Conservation (phyloP, 2,888 invertebrate genomes). For the Lamproptera curius region DNA sequence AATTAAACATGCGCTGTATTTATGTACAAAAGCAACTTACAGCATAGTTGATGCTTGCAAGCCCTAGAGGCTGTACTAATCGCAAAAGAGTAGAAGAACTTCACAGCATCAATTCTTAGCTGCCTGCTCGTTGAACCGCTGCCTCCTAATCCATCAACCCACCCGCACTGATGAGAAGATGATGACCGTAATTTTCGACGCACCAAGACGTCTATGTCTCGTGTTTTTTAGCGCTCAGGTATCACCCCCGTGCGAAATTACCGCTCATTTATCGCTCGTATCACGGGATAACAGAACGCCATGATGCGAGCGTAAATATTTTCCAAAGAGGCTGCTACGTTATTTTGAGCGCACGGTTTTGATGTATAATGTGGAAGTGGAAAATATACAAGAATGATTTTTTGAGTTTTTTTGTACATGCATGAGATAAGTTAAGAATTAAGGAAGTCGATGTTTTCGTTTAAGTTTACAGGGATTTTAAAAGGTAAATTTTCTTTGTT, state of each 20-base stretch:
- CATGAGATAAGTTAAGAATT: too few relatives aligned
- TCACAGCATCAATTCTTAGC: not conserved
- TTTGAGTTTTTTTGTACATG: too few relatives aligned
- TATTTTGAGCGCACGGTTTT: too few relatives aligned
- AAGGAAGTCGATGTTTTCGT: too few relatives aligned
- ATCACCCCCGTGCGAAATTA: slow-evolving; percentile 75
- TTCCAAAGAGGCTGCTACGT: slow-evolving; percentile 33
- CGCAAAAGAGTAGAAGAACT: slow-evolving; percentile 12
- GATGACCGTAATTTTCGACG: slow-evolving; percentile 78
- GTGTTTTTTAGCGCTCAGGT: slow-evolving; percentile 76
- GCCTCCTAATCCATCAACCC: slow-evolving; percentile 68
- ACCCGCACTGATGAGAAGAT: slow-evolving; percentile 77
- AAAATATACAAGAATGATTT: too few relatives aligned
- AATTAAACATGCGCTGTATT: too few relatives aligned
- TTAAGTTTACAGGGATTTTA: too few relatives aligned
- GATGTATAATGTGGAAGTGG: too few relatives aligned
- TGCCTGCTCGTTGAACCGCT: slow-evolving; percentile 29
- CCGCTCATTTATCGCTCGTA: slow-evolving; percentile 73
- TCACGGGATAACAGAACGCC: slow-evolving; percentile 49
- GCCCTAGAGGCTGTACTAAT: slow-evolving; percentile 18
- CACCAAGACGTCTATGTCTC: slow-evolving; percentile 78
- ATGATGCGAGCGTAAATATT: slow-evolving; percentile 41
- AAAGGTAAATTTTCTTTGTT: too few relatives aligned
- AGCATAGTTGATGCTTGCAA: too few relatives aligned
- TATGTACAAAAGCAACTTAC: too few relatives aligned